Conservation (phyloP, 1,140 invertebrate species). For the Macrobrachium rosenbergii region DNA sequence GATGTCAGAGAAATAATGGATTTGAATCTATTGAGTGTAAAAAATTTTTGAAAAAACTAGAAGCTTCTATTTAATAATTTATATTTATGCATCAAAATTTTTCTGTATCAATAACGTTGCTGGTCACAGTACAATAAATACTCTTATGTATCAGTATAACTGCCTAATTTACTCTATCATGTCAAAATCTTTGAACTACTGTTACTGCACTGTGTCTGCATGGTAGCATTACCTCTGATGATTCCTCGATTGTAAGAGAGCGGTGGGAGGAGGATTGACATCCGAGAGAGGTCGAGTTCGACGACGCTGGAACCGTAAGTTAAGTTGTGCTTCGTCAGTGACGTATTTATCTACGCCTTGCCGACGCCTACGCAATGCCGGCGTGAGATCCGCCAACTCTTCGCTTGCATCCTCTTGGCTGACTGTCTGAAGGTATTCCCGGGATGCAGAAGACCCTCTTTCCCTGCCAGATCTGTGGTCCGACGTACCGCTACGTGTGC, state of each 20-base stretch:
- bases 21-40: too few species aligned
- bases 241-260: conserved; percentile 63
- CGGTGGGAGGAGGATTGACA: conserved; percentile 62
- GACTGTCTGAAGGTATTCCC: conserved; percentile 57
- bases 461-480: conserved; percentile 50
- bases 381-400: conserved; percentile 72
- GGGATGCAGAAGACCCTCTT: conserved; percentile 37
- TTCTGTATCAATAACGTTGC: too few species aligned
- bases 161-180: too few species aligned
- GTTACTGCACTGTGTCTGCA: neutral
- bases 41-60: too few species aligned
- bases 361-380: conserved; percentile 78
- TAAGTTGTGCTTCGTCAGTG: conserved; percentile 80
- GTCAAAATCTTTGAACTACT: too few species aligned
- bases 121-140: too few species aligned
- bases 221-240: conserved; percentile 40
- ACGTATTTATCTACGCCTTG: conserved; percentile 81
- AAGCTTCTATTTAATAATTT: too few species aligned
- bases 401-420: conserved; percentile 65
- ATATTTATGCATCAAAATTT: too few species aligned
- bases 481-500: conserved; percentile 55
- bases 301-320: conserved; percentile 80
- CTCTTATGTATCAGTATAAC: too few species aligned
- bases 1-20: too few species aligned
- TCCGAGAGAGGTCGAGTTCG: conserved; percentile 68